These are phyloP conservation scores for Scaptomyza caliginosa DNA, from an alignment of 2,888 invertebrate genomes.

Conservation along the genomic window DNA sequence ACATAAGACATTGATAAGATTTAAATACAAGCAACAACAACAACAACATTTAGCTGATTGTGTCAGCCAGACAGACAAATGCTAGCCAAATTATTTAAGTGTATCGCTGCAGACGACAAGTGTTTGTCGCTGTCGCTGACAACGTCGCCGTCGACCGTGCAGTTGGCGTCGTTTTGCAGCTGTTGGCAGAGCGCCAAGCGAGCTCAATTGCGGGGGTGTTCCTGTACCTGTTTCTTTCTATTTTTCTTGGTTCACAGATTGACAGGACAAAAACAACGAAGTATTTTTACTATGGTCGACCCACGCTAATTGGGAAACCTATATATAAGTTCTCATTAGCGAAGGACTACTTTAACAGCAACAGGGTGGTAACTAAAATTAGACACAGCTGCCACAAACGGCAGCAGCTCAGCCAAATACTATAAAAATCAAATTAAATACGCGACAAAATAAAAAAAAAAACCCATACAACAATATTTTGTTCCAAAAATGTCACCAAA, in stretches of 20 bases:
- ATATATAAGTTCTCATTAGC: neutral
- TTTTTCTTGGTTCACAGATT: constrained; percentile 22
- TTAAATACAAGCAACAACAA: neutral
- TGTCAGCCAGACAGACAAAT: constrained; percentile 13
- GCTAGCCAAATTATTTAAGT: constrained; percentile 25
- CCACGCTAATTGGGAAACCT: neutral
- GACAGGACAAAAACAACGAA: constrained; percentile 19
- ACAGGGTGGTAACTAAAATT: constrained; percentile 62
- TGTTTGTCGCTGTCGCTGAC: constrained; percentile 28
- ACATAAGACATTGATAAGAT: neutral
- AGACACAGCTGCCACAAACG: constrained; percentile 52
- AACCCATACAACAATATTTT: constrained; percentile 31
- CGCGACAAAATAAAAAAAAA: constrained; percentile 1
- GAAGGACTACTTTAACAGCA: constrained; percentile 4
- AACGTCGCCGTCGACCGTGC: neutral
- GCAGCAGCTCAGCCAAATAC: constrained; percentile 32
- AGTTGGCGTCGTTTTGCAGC: constrained; percentile 8
- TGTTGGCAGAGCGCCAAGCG: constrained; percentile 56
- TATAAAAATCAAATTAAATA: constrained; percentile 45
- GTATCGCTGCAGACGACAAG: constrained; percentile 30
- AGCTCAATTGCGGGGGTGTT: constrained; percentile 51
- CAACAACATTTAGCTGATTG: constrained; percentile 15
- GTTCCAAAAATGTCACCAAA: constrained; percentile 74
- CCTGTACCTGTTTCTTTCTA: constrained; percentile 22
- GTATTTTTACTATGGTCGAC: neutral